Evolutionary conservation across 2,888 invertebrate genomes (phyloP).

Genomic region (Dryobotodes eremita): DNA sequence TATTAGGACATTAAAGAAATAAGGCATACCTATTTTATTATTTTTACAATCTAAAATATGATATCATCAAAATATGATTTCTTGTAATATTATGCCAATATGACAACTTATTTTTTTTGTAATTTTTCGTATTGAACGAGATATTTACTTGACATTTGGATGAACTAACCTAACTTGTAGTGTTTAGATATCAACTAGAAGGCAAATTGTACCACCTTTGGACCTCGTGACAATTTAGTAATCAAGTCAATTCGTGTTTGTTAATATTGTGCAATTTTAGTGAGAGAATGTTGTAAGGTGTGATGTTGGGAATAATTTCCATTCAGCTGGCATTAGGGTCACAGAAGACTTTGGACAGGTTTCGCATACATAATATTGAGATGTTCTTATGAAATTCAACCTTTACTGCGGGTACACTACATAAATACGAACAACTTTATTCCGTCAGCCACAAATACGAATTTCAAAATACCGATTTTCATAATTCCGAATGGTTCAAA

Average conservation of each 20-base stretch:
- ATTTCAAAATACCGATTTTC: too few relatives aligned
- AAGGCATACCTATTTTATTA: background rate
- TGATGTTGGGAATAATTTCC: constrained; percentile 52
- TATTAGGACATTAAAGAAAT: background rate
- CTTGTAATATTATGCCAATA: background rate
- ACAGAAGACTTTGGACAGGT: constrained; percentile 38
- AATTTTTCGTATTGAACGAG: background rate
- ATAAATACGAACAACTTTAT: too few relatives aligned
- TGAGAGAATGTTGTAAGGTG: constrained; percentile 47
- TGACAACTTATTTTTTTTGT: background rate
- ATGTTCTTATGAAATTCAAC: constrained; percentile 46
- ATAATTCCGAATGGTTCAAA: too few relatives aligned
- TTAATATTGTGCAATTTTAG: constrained; percentile 40
- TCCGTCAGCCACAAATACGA: too few relatives aligned
- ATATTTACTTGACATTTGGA: constrained; percentile 9
- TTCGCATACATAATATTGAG: constrained; percentile 51
- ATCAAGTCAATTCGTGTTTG: constrained; percentile 20
- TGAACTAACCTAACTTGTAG: background rate
- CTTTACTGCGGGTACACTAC: constrained; percentile 7
- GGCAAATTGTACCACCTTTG: background rate
- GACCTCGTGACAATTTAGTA: constrained; percentile 11
- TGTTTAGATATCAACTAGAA: constrained; percentile 9
- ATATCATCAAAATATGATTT: too few relatives aligned
- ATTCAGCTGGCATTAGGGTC: constrained; percentile 58
- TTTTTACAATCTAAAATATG: too few relatives aligned